Base-by-base conservation (phyloP, 2,113 vertebrate genomes). In the Heloderma charlesbogerti region DNA sequence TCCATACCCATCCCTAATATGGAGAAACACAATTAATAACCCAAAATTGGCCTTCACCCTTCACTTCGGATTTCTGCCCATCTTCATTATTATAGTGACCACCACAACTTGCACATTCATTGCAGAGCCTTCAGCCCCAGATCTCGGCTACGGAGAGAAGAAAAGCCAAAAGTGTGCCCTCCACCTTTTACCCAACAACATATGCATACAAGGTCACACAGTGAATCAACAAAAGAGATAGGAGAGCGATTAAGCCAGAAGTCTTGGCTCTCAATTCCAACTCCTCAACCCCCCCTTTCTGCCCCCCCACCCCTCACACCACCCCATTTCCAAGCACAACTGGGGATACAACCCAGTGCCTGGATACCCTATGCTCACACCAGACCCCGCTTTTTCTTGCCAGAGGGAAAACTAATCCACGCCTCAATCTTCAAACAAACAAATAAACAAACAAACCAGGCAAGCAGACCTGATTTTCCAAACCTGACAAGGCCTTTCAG, bases 131-230 rank as follows among this genome's bases (percentile, higher is more conserved):
- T 77, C 71, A 51, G 15, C 72, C 34, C 45, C 8, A 51, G 72
- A 29, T 78, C 43, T 78, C 74, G 20, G 40, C 25, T 80, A 40
- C 16, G 13, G 31, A 83, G 71, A 27, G 22, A 12, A 29, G n/a
- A 16, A 37, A 89, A 54, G 51, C 22, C 29, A 69, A 81, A 78
- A n/a, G 29, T 54, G 45, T 48, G 48, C 31, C 5, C 37, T 34
- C 25, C 20, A 29, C 74, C 74, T 80, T 80, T 43, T 43, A 80
- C 63, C 63, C 37, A 51, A 54, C 63, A 86, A 54, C 34, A 71
- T 40, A 80, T 25, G 74, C n/a, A 90, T 69, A 69, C 75, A 79
- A 90, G 89, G 80, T 89, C 84, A 90, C 45, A 86, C 63, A 43
- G n/a, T 71, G 27, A 86, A 90, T 80, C 60, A 80, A 80, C 75